A percentile compares a stretch with the other conserved stretches of the same genome.
Evolutionary conservation across 2,113 vertebrate genomes (phyloP).

Genomic region (Ranitomeya imitator): DNA sequence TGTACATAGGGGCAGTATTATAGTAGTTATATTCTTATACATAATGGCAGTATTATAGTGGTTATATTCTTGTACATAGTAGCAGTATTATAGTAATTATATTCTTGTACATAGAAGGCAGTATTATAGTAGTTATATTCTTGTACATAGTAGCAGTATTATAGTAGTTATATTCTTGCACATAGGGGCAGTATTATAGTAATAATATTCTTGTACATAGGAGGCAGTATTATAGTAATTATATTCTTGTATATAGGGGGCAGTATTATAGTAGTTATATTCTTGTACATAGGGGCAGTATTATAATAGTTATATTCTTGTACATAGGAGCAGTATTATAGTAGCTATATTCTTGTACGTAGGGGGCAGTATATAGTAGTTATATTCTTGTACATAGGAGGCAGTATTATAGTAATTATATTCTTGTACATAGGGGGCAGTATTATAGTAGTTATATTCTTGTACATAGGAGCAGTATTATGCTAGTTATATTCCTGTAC

Average conservation of each 20-base stretch:
- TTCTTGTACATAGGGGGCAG: background rate
- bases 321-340: no score
- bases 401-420: background rate
- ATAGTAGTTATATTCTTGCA: background rate
- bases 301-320: no score
- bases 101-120: background rate
- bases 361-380: background rate
- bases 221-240: background rate
- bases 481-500: background rate
- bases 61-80: background rate
- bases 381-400: no score
- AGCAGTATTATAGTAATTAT: conserved; percentile 1
- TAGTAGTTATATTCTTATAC: background rate
- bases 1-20: background rate
- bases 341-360: no score
- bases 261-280: background rate
- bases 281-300: no score
- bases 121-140: background rate
- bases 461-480: conserved; percentile 1
- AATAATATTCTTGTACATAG: background rate
- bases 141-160: background rate
- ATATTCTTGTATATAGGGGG: background rate
- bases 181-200: conserved; percentile 4
- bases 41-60: conserved; percentile 4
- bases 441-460: conserved; percentile 5